Percentiles rank a stretch among this genome's conserved stretches.
Evolutionary conservation across 2,113 vertebrate genomes (phyloP).

Genomic region (Zapornia atra): DNA sequence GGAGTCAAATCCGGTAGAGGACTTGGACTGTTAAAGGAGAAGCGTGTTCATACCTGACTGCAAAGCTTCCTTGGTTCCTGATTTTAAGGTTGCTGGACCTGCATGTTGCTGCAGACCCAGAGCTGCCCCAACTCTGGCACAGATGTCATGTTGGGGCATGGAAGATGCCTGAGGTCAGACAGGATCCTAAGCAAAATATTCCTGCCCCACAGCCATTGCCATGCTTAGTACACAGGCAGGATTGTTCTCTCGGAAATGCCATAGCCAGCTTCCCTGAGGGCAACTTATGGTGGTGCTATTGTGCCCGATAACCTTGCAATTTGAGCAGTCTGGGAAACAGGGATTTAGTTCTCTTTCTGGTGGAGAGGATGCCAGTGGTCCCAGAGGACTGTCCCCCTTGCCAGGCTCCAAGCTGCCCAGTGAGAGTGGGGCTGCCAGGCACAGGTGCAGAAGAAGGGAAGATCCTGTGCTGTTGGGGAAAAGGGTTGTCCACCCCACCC

Average conservation of each 20-base stretch:
- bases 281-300: background rate
- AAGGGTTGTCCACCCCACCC: background rate
- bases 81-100: background rate
- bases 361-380: background rate
- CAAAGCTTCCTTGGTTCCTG: background rate
- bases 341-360: background rate
- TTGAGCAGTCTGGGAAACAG: background rate
- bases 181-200: background rate
- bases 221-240: background rate
- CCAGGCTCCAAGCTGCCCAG: background rate
- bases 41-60: background rate
- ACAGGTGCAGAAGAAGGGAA: background rate
- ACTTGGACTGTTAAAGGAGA: background rate
- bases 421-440: background rate
- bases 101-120: background rate
- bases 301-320: background rate
- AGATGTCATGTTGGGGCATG: fast-evolving
- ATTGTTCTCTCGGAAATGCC: background rate
- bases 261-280: constrained; percentile 8
- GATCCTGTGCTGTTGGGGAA: fast-evolving
- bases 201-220: background rate
- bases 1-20: background rate
- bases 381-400: fast-evolving
- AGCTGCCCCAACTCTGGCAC: background rate
- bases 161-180: background rate